Evolutionary conservation across 2,888 invertebrate species (phyloP), one percentile per base, ranked within the genome.

Genomic region (Geophilus truncorum): DNA sequence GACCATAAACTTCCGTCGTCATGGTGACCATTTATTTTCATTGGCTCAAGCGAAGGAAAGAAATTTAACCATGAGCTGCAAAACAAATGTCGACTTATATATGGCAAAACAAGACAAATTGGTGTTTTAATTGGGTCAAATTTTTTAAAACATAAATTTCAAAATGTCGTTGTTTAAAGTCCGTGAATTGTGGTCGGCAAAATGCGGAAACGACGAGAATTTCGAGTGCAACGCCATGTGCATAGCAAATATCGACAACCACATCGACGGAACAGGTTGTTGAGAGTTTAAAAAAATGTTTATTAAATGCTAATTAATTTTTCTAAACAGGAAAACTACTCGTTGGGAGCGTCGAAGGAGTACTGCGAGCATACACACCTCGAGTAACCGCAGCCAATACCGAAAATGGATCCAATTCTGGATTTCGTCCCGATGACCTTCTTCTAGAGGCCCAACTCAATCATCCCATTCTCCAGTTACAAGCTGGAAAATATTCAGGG

Each of bases 141-240:
- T n/a, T n/a, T n/a, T n/a, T n/a, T 34, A 9, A 34, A 34, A 34
- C 34, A 34, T 34, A 34, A 34, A 34, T 34, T 34, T n/a, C n/a
- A n/a, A 80, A 28, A 98, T 98, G 98, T 97, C 97, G 1, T 89
- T 98, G 84, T 98, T 98, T 86, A 96, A 95, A 89, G 91, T 93
- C 10, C 91, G 94, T 85, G 93, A 93, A 84, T 94, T 95, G 92
- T 98, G 97, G 96, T 90, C 92, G 21, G 92, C 92, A 15, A 89
- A 90, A 79, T 93, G 92, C 85, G 92, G 91, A 21, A 89, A 89
- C 78, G 89, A 90, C 62, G 92, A 92, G 86, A 88, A 88, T 83
- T 92, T 91, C 87, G 91, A 93, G 83, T 83, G 85, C 80, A 87
- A 88, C 77, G 89, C 88, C 80, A 83, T 90, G 57, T 87, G 88